Base-by-base conservation (phyloP, 2,888 invertebrate genomes). In the Orthosia cruda region DNA sequence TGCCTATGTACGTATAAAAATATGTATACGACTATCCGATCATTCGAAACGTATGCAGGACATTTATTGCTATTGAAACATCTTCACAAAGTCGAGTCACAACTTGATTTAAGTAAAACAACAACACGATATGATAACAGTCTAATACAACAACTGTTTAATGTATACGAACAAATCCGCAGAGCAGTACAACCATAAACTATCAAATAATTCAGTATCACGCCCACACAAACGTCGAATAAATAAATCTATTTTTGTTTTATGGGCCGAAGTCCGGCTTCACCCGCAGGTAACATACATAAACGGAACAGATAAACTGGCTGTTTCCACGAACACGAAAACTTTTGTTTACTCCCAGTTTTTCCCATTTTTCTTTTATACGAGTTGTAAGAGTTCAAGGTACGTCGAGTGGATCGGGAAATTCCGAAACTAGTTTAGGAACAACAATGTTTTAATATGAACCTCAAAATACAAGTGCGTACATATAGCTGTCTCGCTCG, bases 241-340 rank as follows among this genome's bases (percentile, higher is more conserved):
- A 87, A 88, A 88, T 87, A 89, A 88, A 89, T 89, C 88, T 89
- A 90, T 91, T 91, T 90, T 88, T 84, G 87, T 89, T 90, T 87
- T 88, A 88, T 87, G 82, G 80, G 78, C 83, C 72, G 70, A 78
- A 82, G 80, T 85, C 85, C 80, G 84, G 83, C 76, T 84, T 86
- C 77, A 83, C 69, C 81, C 83, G 74, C 81, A 81, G 85, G 83
- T 87, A 88, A 84, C 85, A 80, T 77, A 86, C 83, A 82, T 84
- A 85, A 85, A 87, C 84, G 81, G 80, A 81, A 87, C 80, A 83
- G 79, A 87, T 87, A 84, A 81, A 85, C 75, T 71, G 69, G 32
- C 63, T 76, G 79, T 77, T 83, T 77, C 77, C 77, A 81, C 76
- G 70, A 74, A 80, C 74, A 70, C 58, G 73, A 77, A 85, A 88